These are phyloP conservation scores for Holothuria leucospilota DNA, from an alignment of 53 echinoderm and acorn worm species.

Conservation along the genomic window DNA sequence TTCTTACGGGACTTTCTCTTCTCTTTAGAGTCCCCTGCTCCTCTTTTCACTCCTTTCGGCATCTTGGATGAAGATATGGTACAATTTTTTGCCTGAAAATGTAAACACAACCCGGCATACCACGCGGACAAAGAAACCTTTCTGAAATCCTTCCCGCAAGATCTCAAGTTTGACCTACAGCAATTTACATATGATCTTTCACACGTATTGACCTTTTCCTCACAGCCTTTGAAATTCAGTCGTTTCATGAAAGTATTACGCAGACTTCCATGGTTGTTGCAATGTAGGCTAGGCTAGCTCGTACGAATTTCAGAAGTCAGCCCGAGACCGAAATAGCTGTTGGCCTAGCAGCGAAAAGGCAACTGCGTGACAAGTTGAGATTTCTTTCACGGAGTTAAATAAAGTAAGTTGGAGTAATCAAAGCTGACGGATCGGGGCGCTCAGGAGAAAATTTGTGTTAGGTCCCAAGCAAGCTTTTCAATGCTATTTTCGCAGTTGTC, in stretches of 20 bases:
- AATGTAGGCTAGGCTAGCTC: too few species aligned
- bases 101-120: conserved; percentile 36
- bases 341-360: too few species aligned
- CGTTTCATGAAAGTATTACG: not conserved
- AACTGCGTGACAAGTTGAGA: conserved; percentile 40
- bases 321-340: too few species aligned
- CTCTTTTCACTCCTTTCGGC: conserved; percentile 38
- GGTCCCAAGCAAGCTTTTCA: too few species aligned
- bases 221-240: not conserved
- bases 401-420: too few species aligned
- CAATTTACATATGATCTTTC: conserved; percentile 50
- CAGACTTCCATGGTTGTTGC: not conserved
- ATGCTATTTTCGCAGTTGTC: too few species aligned
- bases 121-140: conserved; percentile 50
- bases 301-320: too few species aligned
- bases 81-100: conserved; percentile 30
- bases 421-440: too few species aligned
- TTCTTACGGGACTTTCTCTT: conserved; percentile 34
- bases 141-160: conserved; percentile 32
- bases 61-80: conserved; percentile 27
- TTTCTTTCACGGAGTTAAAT: conserved; percentile 7
- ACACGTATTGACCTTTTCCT: not conserved
- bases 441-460: too few species aligned
- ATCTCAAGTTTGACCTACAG: conserved; percentile 46
- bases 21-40: conserved; percentile 23